Base-by-base conservation (phyloP, 1,140 invertebrate genomes). In the Drosophila burlai region DNA sequence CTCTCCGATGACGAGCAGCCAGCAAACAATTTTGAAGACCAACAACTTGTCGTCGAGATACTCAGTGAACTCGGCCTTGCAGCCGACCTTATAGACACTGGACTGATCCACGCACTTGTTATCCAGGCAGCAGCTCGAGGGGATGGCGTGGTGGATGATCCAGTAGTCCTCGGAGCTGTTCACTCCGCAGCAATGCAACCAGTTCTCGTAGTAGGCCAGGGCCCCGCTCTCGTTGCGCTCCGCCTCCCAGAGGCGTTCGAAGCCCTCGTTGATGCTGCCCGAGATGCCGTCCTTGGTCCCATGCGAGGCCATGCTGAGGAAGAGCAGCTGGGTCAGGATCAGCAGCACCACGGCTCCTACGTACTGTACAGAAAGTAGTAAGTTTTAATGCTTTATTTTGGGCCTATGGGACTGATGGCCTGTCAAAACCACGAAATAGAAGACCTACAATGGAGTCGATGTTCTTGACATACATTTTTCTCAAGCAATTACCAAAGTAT, bases 151-250 rank as follows among this genome's bases (percentile, higher is more conserved):
- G 45, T 81, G 52, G 10, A 92, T 86, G 6, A 74, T 72, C 40
- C 55, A 57, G 68, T 92, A 92, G 29, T 92, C 91, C 47, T 74
- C 76, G 7, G 65, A 68, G n/a, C 66, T 80, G 52, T 92, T 90
- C 0, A 92, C 87, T 5, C 91, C 91, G 63, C 91, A 92, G 42
- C 91, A 92, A 7, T 92, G 84, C 16, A 92, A 31, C 91, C 91
- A 92, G 46, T 69, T 76, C 62, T 92, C 91, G 42, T 92, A 92
- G 63, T 83, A 91, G 15, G 68, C 78, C 58, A 92, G 54, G 13
- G 91, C 84, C 4, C 91, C 91, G 0, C 80, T 72, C 43, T 75
- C 54, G 15, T 90, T 86, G 11, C 72, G 54, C n/a, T 92, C 91
- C 6, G 52, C 50, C 13, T 90, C 73, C 91, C 91, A 92, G 15